Percentiles rank a stretch among this genome's conserved stretches.
phyloP scores from a whole-genome alignment of 2,888 invertebrate genomes.

The Parnassius glacialis region DNA sequence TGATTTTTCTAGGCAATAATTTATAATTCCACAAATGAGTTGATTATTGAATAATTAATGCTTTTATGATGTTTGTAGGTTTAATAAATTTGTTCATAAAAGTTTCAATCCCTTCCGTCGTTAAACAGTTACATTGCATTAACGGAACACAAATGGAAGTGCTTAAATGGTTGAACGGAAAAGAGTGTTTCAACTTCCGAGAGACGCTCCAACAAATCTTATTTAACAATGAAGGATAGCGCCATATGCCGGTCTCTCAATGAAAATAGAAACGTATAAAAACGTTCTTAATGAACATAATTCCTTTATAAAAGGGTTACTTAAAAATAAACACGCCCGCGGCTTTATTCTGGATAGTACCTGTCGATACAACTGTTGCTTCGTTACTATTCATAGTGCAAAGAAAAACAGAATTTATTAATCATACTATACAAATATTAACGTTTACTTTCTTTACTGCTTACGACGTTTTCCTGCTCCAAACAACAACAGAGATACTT shows the following conservation, averaged over 20 bases:
- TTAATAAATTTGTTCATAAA: too few species aligned
- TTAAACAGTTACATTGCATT: slow-evolving; percentile 3
- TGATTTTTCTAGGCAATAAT: too few species aligned
- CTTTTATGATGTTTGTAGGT: too few species aligned
- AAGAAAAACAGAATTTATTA: too few species aligned
- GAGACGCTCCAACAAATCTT: slow-evolving; percentile 27
- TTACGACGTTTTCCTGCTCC: too few species aligned
- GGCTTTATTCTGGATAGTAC: slow-evolving; percentile 47
- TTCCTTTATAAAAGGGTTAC: slow-evolving; percentile 77
- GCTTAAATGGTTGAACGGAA: slow-evolving; percentile 19
- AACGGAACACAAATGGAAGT: slow-evolving; percentile 21
- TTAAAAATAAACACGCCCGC: slow-evolving; percentile 61
- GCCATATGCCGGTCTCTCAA: slow-evolving; percentile 39
- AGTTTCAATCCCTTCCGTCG: background rate
- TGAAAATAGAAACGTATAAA: slow-evolving; percentile 66
- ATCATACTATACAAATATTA: too few species aligned
- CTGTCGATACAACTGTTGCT: slow-evolving; percentile 15
- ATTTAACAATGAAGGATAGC: slow-evolving; percentile 35
- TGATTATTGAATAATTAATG: too few species aligned
- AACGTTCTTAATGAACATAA: slow-evolving; percentile 75
- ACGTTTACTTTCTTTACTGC: too few species aligned
- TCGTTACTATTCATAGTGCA: background rate
- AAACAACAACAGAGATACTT: too few species aligned
- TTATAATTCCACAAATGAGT: too few species aligned
- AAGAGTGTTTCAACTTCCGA: slow-evolving; percentile 22